A percentile compares a stretch with the other conserved stretches of the same genome.
Conservation (phyloP, 2,113 vertebrate genomes). For the Anarhynchus alexandrinus region DNA sequence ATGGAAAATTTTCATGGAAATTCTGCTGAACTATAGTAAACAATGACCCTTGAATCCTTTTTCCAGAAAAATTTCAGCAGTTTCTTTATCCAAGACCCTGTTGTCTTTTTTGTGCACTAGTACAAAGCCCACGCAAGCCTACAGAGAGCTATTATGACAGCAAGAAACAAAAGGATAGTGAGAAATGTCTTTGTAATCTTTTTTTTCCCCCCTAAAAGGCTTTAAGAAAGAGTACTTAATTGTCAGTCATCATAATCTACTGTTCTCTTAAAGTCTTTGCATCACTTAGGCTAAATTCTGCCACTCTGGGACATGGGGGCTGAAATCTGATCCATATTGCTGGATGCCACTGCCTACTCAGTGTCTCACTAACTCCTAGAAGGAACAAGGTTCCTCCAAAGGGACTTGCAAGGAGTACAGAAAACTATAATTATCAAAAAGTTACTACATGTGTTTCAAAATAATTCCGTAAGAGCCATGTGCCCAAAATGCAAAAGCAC, state of each 20-base stretch:
- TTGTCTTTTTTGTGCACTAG: neutral
- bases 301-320: constrained; percentile 31
- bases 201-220: neutral
- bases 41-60: neutral
- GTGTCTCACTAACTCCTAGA: constrained; percentile 4
- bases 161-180: constrained; percentile 53
- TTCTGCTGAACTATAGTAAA: neutral
- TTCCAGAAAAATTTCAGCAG: neutral
- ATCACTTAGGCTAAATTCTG: constrained; percentile 33
- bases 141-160: constrained; percentile 54
- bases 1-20: neutral
- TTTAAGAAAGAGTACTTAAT: constrained; percentile 57
- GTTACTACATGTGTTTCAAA: neutral
- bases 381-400: neutral
- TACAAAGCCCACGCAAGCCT: constrained; percentile 56
- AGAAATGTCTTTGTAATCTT: neutral
- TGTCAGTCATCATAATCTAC: constrained; percentile 21
- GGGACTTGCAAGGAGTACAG: neutral
- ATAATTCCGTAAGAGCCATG: neutral
- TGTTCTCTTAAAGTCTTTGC: constrained; percentile 31
- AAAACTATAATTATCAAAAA: neutral
- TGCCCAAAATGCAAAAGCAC: neutral
- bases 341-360: constrained; percentile 26
- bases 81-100: neutral
- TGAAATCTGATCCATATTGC: constrained; percentile 3